These are phyloP conservation scores for Miltochrista miniata DNA, from an alignment of 2,888 invertebrate genomes.

Conservation along the genomic window DNA sequence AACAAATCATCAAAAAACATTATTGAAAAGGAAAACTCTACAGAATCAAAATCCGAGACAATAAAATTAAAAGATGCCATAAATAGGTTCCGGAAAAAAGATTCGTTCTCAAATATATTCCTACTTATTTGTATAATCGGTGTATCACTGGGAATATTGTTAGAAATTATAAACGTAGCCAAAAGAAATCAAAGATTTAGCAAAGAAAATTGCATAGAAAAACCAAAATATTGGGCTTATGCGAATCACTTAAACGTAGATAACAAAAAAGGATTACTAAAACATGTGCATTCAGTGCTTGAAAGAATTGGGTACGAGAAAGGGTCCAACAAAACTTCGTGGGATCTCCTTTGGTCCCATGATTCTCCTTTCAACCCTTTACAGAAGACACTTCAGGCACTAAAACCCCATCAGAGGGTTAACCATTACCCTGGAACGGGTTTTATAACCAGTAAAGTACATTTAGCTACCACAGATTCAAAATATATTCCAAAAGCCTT, in stretches of 20 bases:
- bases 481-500: slow-evolving; percentile 95
- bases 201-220: slow-evolving; percentile 33
- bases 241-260: slow-evolving; percentile 81
- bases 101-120: slow-evolving; percentile 47
- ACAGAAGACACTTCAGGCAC: slow-evolving; percentile 74
- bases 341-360: slow-evolving; percentile 97
- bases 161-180: slow-evolving; percentile 59
- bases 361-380: slow-evolving; percentile 92
- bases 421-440: slow-evolving; percentile 98
- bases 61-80: slow-evolving; percentile 4
- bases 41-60: slow-evolving; percentile 20
- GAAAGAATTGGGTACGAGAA: slow-evolving; percentile 89
- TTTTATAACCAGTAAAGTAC: slow-evolving; percentile 95
- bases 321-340: slow-evolving; percentile 82
- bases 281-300: slow-evolving; percentile 92
- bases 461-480: slow-evolving; percentile 91
- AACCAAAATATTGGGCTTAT: slow-evolving; percentile 83
- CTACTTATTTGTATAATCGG: slow-evolving; percentile 64
- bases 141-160: slow-evolving; percentile 57
- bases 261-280: slow-evolving; percentile 86
- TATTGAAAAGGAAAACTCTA: slow-evolving; percentile 16
- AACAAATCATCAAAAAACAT: slow-evolving; percentile 18
- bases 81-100: slow-evolving; percentile 19
- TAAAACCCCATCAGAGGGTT: slow-evolving; percentile 90
- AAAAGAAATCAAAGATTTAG: slow-evolving; percentile 44